Percentiles rank a stretch among this genome's conserved stretches.
Evolutionary conservation across 2,888 invertebrate species (phyloP).

Genomic region (Nephrotoma appendiculata): DNA sequence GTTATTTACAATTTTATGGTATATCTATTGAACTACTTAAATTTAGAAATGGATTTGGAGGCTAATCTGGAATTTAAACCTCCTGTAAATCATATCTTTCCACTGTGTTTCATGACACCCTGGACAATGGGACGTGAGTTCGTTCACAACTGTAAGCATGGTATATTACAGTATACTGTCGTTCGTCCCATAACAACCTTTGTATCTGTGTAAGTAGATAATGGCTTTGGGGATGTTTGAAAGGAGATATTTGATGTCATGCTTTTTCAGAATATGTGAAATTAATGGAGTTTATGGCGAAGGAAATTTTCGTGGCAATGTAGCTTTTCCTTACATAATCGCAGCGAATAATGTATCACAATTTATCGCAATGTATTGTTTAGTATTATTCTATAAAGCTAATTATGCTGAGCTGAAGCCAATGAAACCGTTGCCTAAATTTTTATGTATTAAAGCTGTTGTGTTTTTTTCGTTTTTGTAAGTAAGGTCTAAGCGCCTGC

Average conservation of each 20-base stretch:
- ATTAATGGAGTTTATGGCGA: constrained; percentile 76
- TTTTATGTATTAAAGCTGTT: constrained; percentile 92
- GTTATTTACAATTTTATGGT: constrained; percentile 98
- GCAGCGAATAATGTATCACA: constrained; percentile 85
- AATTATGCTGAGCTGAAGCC: constrained; percentile 70
- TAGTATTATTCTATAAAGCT: constrained; percentile 85
- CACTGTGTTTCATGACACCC: constrained; percentile 77
- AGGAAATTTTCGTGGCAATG: constrained; percentile 71
- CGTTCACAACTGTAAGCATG: constrained; percentile 90
- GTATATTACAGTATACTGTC: constrained; percentile 89
- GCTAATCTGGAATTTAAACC: constrained; percentile 65
- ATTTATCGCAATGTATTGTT: constrained; percentile 90
- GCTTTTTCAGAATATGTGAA: constrained; percentile 60
- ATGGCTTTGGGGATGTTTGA: not conserved
- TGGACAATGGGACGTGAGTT: constrained; percentile 92
- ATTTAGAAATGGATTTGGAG: constrained; percentile 75
- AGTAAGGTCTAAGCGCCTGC: constrained; percentile 34
- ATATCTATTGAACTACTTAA: constrained; percentile 79
- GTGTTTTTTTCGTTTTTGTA: constrained; percentile 98
- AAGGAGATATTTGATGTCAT: not conserved
- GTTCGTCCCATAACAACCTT: constrained; percentile 80
- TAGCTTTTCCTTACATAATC: constrained; percentile 82
- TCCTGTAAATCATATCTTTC: constrained; percentile 76
- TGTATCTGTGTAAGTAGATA: constrained; percentile 63
- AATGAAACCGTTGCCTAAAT: constrained; percentile 89